phyloP scores from a whole-genome alignment of 2,888 invertebrate species.

The Colletes collaris region DNA sequence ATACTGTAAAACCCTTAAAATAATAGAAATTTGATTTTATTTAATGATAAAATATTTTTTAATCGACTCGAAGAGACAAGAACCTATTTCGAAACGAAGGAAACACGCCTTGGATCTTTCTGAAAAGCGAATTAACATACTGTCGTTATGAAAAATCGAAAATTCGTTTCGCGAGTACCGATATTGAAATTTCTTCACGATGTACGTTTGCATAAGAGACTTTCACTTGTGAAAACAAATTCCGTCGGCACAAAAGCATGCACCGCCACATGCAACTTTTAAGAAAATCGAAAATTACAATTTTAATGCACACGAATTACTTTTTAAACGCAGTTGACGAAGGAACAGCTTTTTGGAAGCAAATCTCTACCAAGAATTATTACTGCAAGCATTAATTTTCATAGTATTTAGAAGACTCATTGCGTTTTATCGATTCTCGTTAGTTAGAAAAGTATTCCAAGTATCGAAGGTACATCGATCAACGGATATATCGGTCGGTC shows the following conservation, averaged over 20 bases:
- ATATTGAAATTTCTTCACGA: conserved; percentile 14
- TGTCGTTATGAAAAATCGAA: background rate
- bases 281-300: background rate
- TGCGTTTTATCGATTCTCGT: too few species aligned
- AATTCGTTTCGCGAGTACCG: background rate
- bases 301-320: too few species aligned
- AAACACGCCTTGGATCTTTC: background rate
- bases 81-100: too few species aligned
- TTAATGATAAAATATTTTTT: too few species aligned
- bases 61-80: too few species aligned
- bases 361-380: too few species aligned
- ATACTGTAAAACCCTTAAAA: too few species aligned
- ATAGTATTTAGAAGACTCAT: background rate
- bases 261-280: background rate
- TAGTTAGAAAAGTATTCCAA: too few species aligned
- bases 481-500: background rate
- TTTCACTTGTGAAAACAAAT: conserved; percentile 47
- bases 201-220: conserved; percentile 39
- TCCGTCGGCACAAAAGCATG: conserved; percentile 1
- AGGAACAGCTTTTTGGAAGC: too few species aligned
- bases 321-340: too few species aligned
- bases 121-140: background rate
- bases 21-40: too few species aligned
- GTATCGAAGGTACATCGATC: background rate
- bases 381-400: background rate